phyloP scores from a whole-genome alignment of 2,888 invertebrate species.

The Tachina lurida region DNA sequence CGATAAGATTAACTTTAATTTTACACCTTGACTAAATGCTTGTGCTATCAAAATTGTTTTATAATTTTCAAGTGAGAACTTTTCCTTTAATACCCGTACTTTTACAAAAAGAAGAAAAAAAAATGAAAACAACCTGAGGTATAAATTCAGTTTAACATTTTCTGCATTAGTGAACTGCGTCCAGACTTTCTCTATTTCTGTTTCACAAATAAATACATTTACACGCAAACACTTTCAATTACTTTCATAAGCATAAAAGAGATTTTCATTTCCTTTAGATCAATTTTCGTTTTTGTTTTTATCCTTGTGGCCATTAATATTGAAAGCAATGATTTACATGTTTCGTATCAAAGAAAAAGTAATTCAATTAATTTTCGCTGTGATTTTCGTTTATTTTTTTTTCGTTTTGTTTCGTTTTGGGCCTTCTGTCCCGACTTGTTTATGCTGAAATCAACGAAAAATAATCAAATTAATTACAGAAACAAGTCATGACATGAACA shows the following conservation, averaged over 20 bases:
- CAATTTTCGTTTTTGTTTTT: conserved; percentile 2
- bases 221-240: not conserved
- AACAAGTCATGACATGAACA: conserved; percentile 67
- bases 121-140: not conserved
- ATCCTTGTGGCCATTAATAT: conserved; percentile 62
- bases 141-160: not conserved
- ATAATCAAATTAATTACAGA: conserved; percentile 82
- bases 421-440: conserved; percentile 73
- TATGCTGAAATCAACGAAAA: conserved; percentile 82
- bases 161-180: not conserved
- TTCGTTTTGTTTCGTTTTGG: not conserved
- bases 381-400: conserved; percentile 4
- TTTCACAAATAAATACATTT: not conserved
- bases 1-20: not conserved
- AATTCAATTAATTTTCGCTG: conserved; percentile 70
- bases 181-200: not conserved
- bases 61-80: not conserved
- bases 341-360: conserved; percentile 45
- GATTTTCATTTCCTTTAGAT: conserved; percentile 24
- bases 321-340: conserved; percentile 68
- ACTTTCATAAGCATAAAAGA: not conserved
- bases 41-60: not conserved
- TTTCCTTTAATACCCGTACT: not conserved
- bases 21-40: not conserved
- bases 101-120: not conserved